Percentiles rank a stretch among this genome's conserved stretches.
These are phyloP conservation scores for Emydura subglobosa DNA, from an alignment of 2,113 vertebrate species.

Conservation along the genomic window DNA sequence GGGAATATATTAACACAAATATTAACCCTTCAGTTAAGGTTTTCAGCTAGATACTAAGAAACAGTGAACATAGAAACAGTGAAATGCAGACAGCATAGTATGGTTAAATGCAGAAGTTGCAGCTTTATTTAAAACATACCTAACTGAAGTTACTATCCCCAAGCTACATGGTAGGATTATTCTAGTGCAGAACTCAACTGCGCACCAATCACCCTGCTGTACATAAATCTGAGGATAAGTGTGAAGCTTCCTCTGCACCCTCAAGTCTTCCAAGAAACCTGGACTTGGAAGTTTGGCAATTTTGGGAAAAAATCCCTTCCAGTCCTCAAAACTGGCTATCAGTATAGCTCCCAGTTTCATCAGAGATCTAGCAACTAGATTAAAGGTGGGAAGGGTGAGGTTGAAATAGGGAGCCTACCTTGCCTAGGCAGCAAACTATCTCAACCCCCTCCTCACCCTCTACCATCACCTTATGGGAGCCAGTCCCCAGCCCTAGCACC, in stretches of 20 bases:
- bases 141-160: neutral
- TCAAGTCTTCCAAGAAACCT: neutral
- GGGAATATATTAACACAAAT: slow-evolving; percentile 10
- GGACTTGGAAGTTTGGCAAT: neutral
- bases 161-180: neutral
- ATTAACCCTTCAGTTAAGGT: neutral
- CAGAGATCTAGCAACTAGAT: neutral
- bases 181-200: neutral
- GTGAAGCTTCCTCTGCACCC: neutral
- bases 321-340: neutral
- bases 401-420: neutral
- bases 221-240: neutral
- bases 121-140: neutral
- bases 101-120: neutral
- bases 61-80: fast-evolving
- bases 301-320: neutral
- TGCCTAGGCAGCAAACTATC: neutral
- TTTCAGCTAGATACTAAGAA: neutral
- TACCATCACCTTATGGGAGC: neutral
- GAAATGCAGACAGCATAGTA: fast-evolving
- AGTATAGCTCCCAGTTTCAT: neutral
- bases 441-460: neutral
- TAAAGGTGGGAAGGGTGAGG: neutral
- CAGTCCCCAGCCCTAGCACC: neutral
- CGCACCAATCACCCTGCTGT: too few species aligned